phyloP scores from a whole-genome alignment of 2,797 vertebrate species.

The Chloroceryle inda region DNA sequence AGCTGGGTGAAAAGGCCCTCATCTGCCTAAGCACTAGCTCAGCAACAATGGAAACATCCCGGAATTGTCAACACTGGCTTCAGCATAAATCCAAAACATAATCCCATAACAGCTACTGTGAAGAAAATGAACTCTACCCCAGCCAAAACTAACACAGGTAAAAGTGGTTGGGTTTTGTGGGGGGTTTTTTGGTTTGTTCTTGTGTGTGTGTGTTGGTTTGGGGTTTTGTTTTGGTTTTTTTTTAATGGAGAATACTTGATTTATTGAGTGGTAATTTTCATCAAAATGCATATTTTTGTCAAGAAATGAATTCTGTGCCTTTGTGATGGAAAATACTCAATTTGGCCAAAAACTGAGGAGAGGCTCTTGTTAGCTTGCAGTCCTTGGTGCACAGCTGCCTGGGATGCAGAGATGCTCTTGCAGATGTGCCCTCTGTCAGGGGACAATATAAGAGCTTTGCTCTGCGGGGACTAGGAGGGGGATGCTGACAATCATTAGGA shows the following conservation, averaged over 20 bases:
- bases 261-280: background rate
- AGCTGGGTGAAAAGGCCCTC: background rate
- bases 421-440: background rate
- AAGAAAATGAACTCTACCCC: background rate
- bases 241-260: background rate
- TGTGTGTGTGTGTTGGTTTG: too few species aligned
- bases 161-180: too few species aligned
- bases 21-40: background rate
- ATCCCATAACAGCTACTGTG: background rate
- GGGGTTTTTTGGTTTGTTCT: too few species aligned
- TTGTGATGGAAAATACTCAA: background rate
- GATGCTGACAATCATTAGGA: background rate
- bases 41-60: background rate
- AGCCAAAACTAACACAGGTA: background rate
- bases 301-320: background rate
- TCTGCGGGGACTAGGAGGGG: background rate
- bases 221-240: background rate
- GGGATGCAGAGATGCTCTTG: background rate
- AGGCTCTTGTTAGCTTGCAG: background rate
- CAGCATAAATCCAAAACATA: background rate
- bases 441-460: background rate
- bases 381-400: fast-evolving
- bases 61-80: background rate
- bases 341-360: background rate
- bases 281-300: fast-evolving